Evolutionary conservation across 2,113 vertebrate genomes (phyloP).

Genomic region (Asarcornis scutulata): DNA sequence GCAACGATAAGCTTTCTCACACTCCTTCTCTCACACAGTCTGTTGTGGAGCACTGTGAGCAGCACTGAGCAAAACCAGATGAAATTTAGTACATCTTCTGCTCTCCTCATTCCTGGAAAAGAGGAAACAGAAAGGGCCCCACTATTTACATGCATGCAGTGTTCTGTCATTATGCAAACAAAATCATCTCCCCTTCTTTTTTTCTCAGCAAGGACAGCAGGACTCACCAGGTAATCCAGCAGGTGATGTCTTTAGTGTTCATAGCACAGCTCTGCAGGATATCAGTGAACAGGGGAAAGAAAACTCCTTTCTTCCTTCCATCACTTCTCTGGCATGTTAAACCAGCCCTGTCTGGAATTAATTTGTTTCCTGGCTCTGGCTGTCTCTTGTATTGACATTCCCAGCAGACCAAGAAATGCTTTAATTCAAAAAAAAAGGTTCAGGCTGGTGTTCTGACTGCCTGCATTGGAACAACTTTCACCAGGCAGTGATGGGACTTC

Average conservation of each 20-base stretch:
- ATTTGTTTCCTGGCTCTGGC: background rate
- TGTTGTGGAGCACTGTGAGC: background rate
- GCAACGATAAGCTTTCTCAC: background rate
- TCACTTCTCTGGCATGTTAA: background rate
- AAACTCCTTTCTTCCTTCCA: background rate
- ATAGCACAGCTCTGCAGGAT: accelerated
- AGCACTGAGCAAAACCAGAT: background rate
- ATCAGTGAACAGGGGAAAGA: background rate
- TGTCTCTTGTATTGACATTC: background rate
- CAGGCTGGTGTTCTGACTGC: background rate
- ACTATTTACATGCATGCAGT: background rate
- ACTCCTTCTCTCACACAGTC: background rate
- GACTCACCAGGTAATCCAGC: background rate
- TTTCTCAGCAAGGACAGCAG: background rate
- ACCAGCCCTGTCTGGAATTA: slow-evolving; percentile 2
- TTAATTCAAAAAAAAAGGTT: background rate
- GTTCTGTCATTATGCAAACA: background rate
- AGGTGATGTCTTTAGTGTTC: background rate
- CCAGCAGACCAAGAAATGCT: background rate
- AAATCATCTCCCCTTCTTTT: accelerated
- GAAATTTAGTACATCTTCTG: background rate
- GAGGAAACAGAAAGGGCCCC: background rate
- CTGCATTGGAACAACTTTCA: background rate
- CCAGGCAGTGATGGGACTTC: background rate
- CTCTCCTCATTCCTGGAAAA: background rate